A percentile compares a stretch with the other conserved stretches of the same genome.
Conservation (phyloP, 2,888 invertebrate genomes). For the Thysanoteuthis rhombus region DNA sequence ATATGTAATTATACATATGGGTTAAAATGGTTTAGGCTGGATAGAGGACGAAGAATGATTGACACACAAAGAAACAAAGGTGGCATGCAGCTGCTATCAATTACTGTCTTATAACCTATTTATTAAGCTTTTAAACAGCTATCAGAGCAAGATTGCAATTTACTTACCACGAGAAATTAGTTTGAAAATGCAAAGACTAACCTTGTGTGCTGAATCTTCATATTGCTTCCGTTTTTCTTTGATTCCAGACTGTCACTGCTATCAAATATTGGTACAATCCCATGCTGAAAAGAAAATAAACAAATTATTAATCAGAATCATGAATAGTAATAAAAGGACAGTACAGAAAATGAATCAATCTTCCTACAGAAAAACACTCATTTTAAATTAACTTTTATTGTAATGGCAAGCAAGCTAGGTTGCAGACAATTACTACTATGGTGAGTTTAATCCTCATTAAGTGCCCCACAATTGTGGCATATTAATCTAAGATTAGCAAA, state of each 20-base stretch:
- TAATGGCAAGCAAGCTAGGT: not conserved
- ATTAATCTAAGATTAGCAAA: not conserved
- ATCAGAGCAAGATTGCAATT: not conserved
- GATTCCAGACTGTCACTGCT: slow-evolving; percentile 62
- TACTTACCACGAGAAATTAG: not conserved
- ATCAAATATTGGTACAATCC: slow-evolving; percentile 68
- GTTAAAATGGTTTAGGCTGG: no score
- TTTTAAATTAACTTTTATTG: not conserved
- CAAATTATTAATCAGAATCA: not conserved
- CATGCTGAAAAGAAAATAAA: slow-evolving; percentile 62
- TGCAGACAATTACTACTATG: not conserved
- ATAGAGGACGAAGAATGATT: no score
- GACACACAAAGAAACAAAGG: no score
- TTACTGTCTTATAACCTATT: not conserved
- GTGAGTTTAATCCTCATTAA: not conserved
- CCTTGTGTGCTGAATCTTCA: slow-evolving; percentile 67
- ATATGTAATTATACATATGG: no score
- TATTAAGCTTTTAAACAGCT: not conserved
- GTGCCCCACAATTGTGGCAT: not conserved
- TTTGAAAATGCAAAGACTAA: slow-evolving; percentile 37
- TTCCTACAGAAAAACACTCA: not conserved
- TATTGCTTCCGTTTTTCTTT: slow-evolving; percentile 64
- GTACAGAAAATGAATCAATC: not conserved
- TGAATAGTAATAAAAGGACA: not conserved
- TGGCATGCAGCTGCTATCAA: not conserved